phyloP scores from a whole-genome alignment of 2,113 vertebrate species.

The Forbesichthys papilliferus region DNA sequence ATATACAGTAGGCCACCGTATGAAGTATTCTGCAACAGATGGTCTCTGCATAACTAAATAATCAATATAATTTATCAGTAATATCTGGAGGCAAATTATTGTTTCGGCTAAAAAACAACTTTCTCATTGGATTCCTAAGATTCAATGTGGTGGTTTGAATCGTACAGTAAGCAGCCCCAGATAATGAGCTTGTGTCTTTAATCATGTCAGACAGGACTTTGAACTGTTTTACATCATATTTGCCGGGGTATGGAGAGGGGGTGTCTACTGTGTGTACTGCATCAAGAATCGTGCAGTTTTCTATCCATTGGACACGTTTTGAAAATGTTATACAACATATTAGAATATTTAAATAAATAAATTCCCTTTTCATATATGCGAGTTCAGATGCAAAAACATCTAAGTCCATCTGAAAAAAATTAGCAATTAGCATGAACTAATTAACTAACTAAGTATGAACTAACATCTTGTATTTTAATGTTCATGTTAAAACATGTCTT shows the following conservation, averaged over 20 bases:
- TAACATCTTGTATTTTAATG: too few species aligned
- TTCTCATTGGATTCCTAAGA: slow-evolving; percentile 46
- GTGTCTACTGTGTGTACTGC: slow-evolving; percentile 93
- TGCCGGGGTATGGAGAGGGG: slow-evolving; percentile 80
- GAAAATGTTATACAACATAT: slow-evolving; percentile 79
- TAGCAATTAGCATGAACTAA: too few species aligned
- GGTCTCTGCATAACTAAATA: too few species aligned
- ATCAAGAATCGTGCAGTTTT: slow-evolving; percentile 86
- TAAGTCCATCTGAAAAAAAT: too few species aligned
- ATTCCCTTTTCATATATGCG: too few species aligned
- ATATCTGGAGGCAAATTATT: slow-evolving; percentile 42
- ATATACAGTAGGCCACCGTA: not conserved
- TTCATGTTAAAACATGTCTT: too few species aligned
- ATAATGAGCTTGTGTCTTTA: slow-evolving; percentile 95
- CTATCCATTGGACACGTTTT: slow-evolving; percentile 84
- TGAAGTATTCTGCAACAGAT: not conserved
- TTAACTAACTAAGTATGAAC: too few species aligned
- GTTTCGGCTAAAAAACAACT: slow-evolving; percentile 40
- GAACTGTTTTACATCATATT: slow-evolving; percentile 94
- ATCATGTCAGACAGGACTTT: slow-evolving; percentile 93
- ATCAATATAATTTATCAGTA: not conserved
- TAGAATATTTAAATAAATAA: too few species aligned
- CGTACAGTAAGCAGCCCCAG: slow-evolving; percentile 86
- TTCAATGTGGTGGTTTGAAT: slow-evolving; percentile 65
- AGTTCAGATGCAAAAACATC: too few species aligned